Base-by-base conservation (phyloP, 2,888 invertebrate genomes). In the Noctua pronuba region DNA sequence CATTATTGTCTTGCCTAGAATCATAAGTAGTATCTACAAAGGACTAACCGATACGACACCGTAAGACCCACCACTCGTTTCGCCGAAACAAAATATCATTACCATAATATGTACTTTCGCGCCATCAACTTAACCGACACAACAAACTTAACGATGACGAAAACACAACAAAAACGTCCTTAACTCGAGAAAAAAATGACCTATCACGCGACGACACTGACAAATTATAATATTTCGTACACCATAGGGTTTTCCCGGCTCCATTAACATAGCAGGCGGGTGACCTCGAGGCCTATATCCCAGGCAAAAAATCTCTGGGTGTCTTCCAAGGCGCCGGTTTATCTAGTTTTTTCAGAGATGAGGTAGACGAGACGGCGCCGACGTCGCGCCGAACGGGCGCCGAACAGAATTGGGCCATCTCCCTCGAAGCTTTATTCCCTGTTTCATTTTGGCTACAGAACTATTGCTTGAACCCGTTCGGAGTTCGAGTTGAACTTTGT, bases 351-450 rank as follows among this genome's bases (percentile, higher is more conserved):
- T 92, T 89, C 90, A 89, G 87, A 87, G 89, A 88, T 91, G 91
- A 92, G 88, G 90, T 90, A 97, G 96, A 97, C 97, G 91, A 92
- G 95, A 94, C 96, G 97, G 95, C 96, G 97, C 96, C 96, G 88
- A 76, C 60, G 73, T 72, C 90, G 88, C 94, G 94, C 89, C 94
- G 87, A 77, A 55, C 86, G 85, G 95, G 94, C 95, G 95, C 94
- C 95, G 68, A 44, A 65, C 71, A 73, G 80, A 92, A 88, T 84
- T 89, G 83, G 90, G 88, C 83, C 90, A 86, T 75, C 83, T 77
- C 77, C 67, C 75, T 60, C 82, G 38, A 68, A 74, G 83, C 77
- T 74, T 85, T 79, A 82, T 82, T 79, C 84, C 82, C 81, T 74
- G 80, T 76, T 83, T 73, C 58, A 77, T 89, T 87, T 82, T 77